Base-by-base conservation (phyloP, 2,888 invertebrate genomes). In the Agrochola macilenta region DNA sequence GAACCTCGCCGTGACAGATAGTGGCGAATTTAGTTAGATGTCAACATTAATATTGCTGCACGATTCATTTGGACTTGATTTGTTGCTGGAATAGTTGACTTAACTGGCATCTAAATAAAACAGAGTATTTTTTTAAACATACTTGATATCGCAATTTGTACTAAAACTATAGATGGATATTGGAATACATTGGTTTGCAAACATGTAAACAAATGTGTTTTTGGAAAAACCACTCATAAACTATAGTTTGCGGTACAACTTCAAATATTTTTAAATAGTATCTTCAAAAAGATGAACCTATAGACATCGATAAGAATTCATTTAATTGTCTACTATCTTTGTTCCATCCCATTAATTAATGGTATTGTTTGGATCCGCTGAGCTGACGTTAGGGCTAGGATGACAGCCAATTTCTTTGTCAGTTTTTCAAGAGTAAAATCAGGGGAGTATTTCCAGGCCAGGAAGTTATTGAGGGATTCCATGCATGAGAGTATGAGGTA, bases 1-100 rank as follows among this genome's bases (percentile, higher is more conserved):
- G 90, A 90, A 79, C 78, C 84, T 82, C 86, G 75, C 79, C 68
- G 72, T 92, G 91, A 93, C 91, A 88, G 90, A 91, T 91, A 88
- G 89, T 81, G 66, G 72, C 69, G 72, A 77, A 82, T 83, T 79
- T 74, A 82, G 78, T 79, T 69, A 46, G 60, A 70, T 81, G 78
- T 78, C 82, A 79, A 35, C 79, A 52, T 78, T 74, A 76, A 82
- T 79, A 72, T 78, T 54, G 78, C 12, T 70, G 65, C 65, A 69
- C 52, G 61, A 74, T 77, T 77, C 82, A 81, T 84, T 73, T 61
- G n/a, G 46, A 69, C 39, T 57, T 66, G 61, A 82, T 78, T 81
- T 80, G 39, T 52, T 73, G 35, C 12, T 69, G 60, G n/a, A 12
- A 39, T 46, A 49, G 35, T 60, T 43, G 49, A 14, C 7, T n/a